Conservation (phyloP, 92 coral and sea anemone genomes). For the Desmophyllum pertusum region DNA sequence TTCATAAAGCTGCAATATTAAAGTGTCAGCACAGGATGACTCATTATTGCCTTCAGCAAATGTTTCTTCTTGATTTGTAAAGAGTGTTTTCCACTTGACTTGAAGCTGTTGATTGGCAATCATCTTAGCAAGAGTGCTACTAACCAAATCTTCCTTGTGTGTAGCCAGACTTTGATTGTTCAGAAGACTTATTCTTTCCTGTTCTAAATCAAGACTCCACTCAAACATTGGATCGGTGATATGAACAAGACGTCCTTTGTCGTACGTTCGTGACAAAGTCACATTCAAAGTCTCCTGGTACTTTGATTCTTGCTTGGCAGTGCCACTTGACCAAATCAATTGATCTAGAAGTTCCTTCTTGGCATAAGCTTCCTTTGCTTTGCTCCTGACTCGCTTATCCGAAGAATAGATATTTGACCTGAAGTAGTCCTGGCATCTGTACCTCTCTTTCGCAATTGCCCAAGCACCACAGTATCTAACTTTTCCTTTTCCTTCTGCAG, state of each 20-base stretch:
- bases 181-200: conserved; percentile 28
- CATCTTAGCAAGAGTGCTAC: neutral
- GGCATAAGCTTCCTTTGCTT: no score
- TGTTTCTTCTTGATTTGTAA: neutral
- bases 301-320: neutral
- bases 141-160: conserved; percentile 11
- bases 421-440: neutral
- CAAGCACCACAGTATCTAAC: neutral
- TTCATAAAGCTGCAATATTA: conserved; percentile 39
- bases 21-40: neutral
- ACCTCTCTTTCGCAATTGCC: neutral
- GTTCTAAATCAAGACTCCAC: neutral
- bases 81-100: conserved; percentile 21
- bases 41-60: neutral
- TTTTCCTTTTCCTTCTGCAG: neutral
- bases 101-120: neutral
- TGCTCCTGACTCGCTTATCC: no score
- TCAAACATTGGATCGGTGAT: neutral
- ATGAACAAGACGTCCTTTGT: neutral
- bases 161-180: conserved; percentile 27
- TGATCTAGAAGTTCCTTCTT: neutral
- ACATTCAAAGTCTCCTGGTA: no score
- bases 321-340: neutral
- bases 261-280: neutral
- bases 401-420: no score